A percentile compares a stretch with the other conserved stretches of the same genome.
Conservation (phyloP, 2,888 invertebrate genomes). For the Drosophila ustulata region DNA sequence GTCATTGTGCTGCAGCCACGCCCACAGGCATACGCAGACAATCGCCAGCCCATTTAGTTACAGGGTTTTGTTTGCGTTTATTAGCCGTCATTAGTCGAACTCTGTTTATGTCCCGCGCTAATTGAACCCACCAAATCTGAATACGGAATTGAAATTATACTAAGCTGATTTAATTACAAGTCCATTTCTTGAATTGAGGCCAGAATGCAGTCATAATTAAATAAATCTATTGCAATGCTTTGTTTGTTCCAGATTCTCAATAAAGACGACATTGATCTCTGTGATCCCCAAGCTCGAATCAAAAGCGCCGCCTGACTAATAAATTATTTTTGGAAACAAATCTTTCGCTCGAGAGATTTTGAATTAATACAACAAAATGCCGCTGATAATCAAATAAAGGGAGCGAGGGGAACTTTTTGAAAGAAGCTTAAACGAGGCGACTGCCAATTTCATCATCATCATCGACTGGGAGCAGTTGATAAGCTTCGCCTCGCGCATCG, state of each 20-base stretch:
- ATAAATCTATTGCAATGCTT: conserved; percentile 29
- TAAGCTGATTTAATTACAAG: conserved; percentile 42
- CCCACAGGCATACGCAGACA: conserved; percentile 16
- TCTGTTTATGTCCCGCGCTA: conserved; percentile 52
- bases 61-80: conserved; percentile 22
- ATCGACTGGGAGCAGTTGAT: conserved; percentile 22
- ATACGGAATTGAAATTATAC: conserved; percentile 35
- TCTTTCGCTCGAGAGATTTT: conserved; percentile 8
- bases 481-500: conserved; percentile 16
- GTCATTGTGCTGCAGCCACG: conserved; percentile 44
- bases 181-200: conserved; percentile 24
- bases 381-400: conserved; percentile 7
- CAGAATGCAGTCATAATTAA: conserved; percentile 20
- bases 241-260: conserved; percentile 44
- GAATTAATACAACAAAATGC: not conserved
- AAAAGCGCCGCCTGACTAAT: conserved; percentile 39
- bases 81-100: conserved; percentile 61
- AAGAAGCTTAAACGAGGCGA: conserved; percentile 1
- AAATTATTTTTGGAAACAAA: conserved; percentile 19
- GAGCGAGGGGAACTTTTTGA: not conserved
- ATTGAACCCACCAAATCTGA: conserved; percentile 44
- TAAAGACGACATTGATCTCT: conserved; percentile 62
- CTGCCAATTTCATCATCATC: conserved; percentile 16
- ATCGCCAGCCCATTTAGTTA: conserved; percentile 12
- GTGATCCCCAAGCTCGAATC: conserved; percentile 49